Conservation (phyloP, 2,888 invertebrate species). For the Xanthostigma xanthostigma region DNA sequence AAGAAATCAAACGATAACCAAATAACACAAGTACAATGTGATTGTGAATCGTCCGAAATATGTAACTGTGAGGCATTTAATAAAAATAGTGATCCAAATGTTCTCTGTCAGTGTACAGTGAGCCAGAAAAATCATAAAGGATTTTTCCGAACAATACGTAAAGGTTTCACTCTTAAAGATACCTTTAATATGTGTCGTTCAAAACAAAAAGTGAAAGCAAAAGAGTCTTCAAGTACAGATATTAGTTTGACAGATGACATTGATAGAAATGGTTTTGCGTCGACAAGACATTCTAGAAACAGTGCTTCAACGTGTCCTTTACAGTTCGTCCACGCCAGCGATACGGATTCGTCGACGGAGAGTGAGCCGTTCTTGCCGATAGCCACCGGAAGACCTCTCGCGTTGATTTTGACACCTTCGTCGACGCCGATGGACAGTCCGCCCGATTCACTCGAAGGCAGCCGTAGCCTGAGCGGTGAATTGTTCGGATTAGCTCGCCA, state of each 20-base stretch:
- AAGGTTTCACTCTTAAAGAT: neutral
- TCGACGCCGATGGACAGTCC: too few species aligned
- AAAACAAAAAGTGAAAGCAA: conserved; percentile 1
- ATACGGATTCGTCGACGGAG: neutral
- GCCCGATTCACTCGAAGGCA: neutral
- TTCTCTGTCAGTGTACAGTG: too few species aligned
- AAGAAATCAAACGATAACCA: neutral
- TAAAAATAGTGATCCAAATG: neutral
- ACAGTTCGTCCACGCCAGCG: neutral
- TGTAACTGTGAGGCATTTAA: neutral
- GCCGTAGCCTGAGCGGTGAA: conserved; percentile 13
- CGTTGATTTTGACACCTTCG: neutral
- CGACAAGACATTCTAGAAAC: neutral
- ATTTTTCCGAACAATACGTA: neutral
- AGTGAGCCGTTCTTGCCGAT: neutral
- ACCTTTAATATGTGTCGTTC: conserved; percentile 1
- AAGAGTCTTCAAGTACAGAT: neutral
- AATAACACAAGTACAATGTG: neutral
- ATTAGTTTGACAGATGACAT: neutral
- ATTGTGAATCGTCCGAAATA: neutral
- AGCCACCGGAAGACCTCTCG: neutral
- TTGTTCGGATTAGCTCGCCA: conserved; percentile 29
- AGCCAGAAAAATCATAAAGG: neutral
- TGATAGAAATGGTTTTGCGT: neutral
- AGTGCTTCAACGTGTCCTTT: neutral